Evolutionary conservation across 2,888 invertebrate genomes (phyloP).

Genomic region (Drosophila kokeensis): DNA sequence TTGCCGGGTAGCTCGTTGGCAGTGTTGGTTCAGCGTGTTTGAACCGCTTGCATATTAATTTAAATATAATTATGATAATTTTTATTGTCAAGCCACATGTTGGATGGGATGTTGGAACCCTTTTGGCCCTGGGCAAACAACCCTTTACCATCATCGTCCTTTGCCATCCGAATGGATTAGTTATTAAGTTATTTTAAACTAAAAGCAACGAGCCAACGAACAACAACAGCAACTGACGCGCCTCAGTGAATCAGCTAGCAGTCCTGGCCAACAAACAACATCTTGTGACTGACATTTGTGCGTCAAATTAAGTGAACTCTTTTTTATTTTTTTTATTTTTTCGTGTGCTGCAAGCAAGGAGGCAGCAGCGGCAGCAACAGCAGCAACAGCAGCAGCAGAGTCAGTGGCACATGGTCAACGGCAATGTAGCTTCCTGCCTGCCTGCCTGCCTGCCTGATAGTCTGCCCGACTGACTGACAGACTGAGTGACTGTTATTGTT

Average conservation of each 20-base stretch:
- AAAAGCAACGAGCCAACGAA: constrained; percentile 56
- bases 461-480: constrained; percentile 51
- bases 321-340: constrained; percentile 28
- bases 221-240: constrained; percentile 58
- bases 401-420: constrained; percentile 71
- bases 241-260: constrained; percentile 37
- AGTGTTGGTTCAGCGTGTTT: constrained; percentile 19
- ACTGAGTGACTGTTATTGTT: constrained; percentile 63
- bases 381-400: constrained; percentile 18
- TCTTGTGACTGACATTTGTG: constrained; percentile 77
- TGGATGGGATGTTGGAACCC: constrained; percentile 34
- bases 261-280: constrained; percentile 35
- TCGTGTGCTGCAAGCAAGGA: constrained; percentile 15
- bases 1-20: constrained; percentile 13
- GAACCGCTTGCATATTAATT: constrained; percentile 73
- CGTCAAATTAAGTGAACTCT: constrained; percentile 80
- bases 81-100: constrained; percentile 78
- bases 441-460: constrained; percentile 54
- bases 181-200: constrained; percentile 78
- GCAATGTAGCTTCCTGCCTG: constrained; percentile 54
- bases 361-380: constrained; percentile 26
- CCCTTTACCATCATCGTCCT: constrained; percentile 38
- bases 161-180: constrained; percentile 72
- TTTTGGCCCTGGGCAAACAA: constrained; percentile 59
- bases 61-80: constrained; percentile 80